A percentile compares a stretch with the other conserved stretches of the same genome.
phyloP scores from a whole-genome alignment of 2,113 vertebrate genomes.

The Pollachius pollachius region DNA sequence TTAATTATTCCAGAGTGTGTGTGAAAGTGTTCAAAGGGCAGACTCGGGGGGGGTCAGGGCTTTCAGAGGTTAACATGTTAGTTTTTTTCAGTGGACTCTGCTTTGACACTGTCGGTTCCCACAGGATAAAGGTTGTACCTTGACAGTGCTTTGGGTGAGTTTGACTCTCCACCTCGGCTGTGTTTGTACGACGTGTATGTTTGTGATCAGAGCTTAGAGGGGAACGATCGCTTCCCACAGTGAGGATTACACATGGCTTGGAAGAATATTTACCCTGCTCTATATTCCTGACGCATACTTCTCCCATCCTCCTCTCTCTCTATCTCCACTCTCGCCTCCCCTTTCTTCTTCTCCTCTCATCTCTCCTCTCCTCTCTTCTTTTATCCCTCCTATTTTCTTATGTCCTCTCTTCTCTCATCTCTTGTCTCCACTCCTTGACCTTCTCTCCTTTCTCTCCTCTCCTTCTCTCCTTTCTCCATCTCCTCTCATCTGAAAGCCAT shows the following conservation, averaged over 20 bases:
- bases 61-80: no score
- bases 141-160: no score
- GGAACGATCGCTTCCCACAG: conserved; percentile 24
- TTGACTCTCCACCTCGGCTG: background rate
- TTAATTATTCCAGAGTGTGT: conserved; percentile 5
- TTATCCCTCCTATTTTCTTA: background rate
- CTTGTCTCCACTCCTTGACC: conserved; percentile 4
- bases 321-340: background rate
- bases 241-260: conserved; percentile 11
- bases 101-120: background rate
- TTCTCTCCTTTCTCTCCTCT: background rate
- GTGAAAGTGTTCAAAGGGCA: conserved; percentile 16
- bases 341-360: no score
- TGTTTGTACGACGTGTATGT: no score
- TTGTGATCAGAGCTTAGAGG: no score
- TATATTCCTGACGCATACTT: conserved; percentile 6
- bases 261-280: conserved; percentile 44
- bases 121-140: no score
- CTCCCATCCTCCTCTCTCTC: background rate
- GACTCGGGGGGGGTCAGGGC: conserved; percentile 20
- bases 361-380: no score
- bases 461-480: no score
- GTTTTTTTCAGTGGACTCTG: background rate
- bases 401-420: background rate
- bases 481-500: no score